Conservation (phyloP, 1,140 invertebrate genomes). For the Aphis craccivora region DNA sequence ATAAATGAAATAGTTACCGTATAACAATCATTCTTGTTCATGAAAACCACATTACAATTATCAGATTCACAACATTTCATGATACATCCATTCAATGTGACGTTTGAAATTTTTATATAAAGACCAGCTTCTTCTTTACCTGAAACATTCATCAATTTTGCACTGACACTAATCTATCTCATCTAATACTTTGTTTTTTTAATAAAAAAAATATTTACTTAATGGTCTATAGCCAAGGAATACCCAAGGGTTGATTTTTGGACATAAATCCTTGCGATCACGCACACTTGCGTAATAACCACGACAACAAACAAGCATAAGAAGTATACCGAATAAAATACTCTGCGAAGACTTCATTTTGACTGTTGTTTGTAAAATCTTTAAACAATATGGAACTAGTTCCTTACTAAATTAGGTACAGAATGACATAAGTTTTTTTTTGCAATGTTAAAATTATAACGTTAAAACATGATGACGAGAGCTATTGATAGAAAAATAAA, state of each 20-base stretch:
- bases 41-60: slow-evolving; percentile 80
- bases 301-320: background rate
- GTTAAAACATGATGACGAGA: background rate
- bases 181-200: background rate
- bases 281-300: background rate
- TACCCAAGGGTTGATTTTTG: slow-evolving; percentile 58
- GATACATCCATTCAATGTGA: slow-evolving; percentile 73
- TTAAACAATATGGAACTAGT: slow-evolving; percentile 7
- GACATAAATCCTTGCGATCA: slow-evolving; percentile 59
- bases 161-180: background rate
- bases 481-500: background rate
- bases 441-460: background rate
- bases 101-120: slow-evolving; percentile 68
- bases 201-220: slow-evolving; percentile 63
- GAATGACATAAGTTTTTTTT: background rate
- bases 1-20: slow-evolving; percentile 66
- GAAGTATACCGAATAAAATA: background rate
- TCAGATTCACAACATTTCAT: slow-evolving; percentile 74
- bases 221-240: slow-evolving; percentile 55
- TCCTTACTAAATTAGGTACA: background rate
- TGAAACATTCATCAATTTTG: background rate
- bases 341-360: background rate
- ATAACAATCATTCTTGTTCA: slow-evolving; percentile 78
- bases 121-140: slow-evolving; percentile 71
- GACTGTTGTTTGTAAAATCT: background rate